These are phyloP conservation scores for Chrysochloris asiatica DNA, from an alignment of 2,113 vertebrate genomes.

Conservation along the genomic window DNA sequence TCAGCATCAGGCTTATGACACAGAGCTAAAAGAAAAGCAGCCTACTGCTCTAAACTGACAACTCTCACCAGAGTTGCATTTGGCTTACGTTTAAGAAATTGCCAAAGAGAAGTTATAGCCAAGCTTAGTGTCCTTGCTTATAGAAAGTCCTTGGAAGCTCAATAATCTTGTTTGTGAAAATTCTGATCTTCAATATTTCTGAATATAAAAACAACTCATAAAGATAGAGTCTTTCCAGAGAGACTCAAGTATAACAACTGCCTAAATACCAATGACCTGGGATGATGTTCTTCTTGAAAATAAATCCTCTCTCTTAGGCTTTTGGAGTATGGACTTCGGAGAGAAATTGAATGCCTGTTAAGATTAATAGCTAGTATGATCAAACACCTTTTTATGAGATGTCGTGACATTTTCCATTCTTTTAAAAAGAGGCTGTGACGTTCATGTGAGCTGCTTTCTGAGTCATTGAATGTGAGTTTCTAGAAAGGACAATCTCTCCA, in stretches of 20 bases:
- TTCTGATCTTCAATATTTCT: background rate
- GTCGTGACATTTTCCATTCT: background rate
- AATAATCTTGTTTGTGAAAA: background rate
- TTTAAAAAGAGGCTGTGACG: background rate
- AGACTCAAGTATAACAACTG: background rate
- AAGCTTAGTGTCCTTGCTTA: background rate
- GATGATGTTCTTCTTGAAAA: constrained; percentile 15
- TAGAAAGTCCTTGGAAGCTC: background rate
- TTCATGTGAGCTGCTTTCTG: background rate
- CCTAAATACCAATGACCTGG: background rate
- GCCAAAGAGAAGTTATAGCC: background rate
- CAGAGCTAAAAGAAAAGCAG: constrained; percentile 52
- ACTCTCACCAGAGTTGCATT: background rate
- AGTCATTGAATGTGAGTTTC: constrained; percentile 42
- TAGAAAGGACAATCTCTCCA: background rate
- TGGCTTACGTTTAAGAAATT: constrained; percentile 28
- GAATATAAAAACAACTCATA: background rate
- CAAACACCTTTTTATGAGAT: constrained; percentile 27
- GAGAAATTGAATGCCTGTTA: background rate
- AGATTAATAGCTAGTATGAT: background rate
- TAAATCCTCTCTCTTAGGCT: constrained; percentile 10
- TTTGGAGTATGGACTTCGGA: background rate
- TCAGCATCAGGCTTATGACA: constrained; percentile 54
- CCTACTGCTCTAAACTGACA: background rate
- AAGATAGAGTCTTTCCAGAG: background rate